Conservation (phyloP, 2,113 vertebrate genomes). For the Syngnathus scovelli region DNA sequence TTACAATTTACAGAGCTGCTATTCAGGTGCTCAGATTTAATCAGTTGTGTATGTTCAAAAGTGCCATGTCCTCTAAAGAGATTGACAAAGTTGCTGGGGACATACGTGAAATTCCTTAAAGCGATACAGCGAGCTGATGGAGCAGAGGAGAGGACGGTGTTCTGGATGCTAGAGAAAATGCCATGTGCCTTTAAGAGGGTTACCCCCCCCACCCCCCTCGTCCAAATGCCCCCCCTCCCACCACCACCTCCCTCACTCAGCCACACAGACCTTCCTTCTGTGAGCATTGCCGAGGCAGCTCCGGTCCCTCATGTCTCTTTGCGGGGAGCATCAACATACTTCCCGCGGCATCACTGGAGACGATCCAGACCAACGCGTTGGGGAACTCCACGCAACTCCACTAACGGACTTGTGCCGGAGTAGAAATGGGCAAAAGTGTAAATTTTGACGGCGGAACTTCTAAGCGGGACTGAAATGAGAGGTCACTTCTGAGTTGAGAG, state of each 20-base stretch:
- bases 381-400: slow-evolving; percentile 38
- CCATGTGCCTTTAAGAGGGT: slow-evolving; percentile 74
- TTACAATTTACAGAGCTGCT: slow-evolving; percentile 61
- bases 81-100: slow-evolving; percentile 73
- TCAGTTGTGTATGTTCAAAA: slow-evolving; percentile 73
- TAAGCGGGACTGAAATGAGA: slow-evolving; percentile 42
- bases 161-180: slow-evolving; percentile 60
- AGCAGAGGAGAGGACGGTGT: slow-evolving; percentile 50
- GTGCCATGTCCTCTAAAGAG: slow-evolving; percentile 75
- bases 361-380: slow-evolving; percentile 40
- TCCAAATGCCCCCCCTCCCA: slow-evolving; percentile 65
- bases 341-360: slow-evolving; percentile 60
- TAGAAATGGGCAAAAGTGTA: slow-evolving; percentile 42
- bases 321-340: slow-evolving; percentile 61
- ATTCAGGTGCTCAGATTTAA: slow-evolving; percentile 70
- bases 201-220: slow-evolving; percentile 63
- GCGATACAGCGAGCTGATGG: slow-evolving; percentile 46
- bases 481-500: slow-evolving; percentile 39
- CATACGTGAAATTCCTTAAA: slow-evolving; percentile 58
- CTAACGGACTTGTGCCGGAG: slow-evolving; percentile 39
- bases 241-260: slow-evolving; percentile 40
- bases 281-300: slow-evolving; percentile 70
- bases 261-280: slow-evolving; percentile 70
- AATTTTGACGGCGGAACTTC: slow-evolving; percentile 34
- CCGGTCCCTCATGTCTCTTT: slow-evolving; percentile 73